These are phyloP conservation scores for Leptopilina clavipes DNA, from an alignment of 1,140 invertebrate genomes.

Conservation along the genomic window DNA sequence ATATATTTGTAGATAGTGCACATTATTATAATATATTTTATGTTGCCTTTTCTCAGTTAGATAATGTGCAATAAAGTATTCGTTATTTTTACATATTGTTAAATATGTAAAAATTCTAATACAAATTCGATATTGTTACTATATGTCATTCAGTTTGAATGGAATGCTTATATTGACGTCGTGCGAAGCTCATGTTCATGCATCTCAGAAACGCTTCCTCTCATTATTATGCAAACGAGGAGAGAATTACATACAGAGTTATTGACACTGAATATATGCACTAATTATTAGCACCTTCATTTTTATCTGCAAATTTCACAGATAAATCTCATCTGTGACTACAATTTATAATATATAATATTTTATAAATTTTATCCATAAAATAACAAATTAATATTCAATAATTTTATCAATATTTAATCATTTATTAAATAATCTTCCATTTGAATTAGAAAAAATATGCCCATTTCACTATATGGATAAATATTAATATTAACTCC, in stretches of 20 bases:
- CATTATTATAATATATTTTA: neutral
- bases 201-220: conserved; percentile 16
- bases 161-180: neutral
- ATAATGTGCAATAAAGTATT: too few species aligned
- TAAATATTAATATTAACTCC: too few species aligned
- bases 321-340: neutral
- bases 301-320: neutral
- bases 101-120: neutral
- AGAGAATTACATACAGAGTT: conserved; percentile 6
- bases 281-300: conserved; percentile 12
- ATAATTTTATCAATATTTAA: too few species aligned
- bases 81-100: neutral
- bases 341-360: too few species aligned
- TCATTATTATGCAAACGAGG: conserved; percentile 31
- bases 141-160: neutral
- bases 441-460: too few species aligned
- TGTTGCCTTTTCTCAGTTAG: neutral
- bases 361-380: too few species aligned
- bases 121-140: neutral
- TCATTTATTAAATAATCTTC: too few species aligned
- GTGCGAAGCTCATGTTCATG: conserved; percentile 6
- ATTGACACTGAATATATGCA: conserved; percentile 27
- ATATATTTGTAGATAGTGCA: too few species aligned
- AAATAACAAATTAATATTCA: too few species aligned
- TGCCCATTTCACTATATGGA: too few species aligned